A percentile compares a stretch with the other conserved stretches of the same genome.
These are phyloP conservation scores for Lepus americanus DNA, from an alignment of 2,113 vertebrate genomes.

Conservation along the genomic window DNA sequence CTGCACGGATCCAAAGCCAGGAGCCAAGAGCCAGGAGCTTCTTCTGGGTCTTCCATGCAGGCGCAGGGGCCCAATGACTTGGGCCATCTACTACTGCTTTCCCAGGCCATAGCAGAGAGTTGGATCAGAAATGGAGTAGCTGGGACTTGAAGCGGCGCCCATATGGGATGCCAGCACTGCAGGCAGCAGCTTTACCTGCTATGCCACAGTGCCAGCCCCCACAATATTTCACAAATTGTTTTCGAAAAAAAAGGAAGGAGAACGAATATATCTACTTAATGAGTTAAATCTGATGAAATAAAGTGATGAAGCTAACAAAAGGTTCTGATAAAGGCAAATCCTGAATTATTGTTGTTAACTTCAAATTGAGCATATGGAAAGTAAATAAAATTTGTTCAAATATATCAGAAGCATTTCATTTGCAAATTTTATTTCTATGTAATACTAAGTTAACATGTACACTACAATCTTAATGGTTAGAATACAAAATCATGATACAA, in stretches of 20 bases:
- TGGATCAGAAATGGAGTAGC: no score
- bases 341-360: neutral
- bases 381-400: neutral
- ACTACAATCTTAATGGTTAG: neutral
- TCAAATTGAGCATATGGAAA: neutral
- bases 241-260: neutral
- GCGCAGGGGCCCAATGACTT: no score
- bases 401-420: neutral
- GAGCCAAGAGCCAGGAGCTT: no score
- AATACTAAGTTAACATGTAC: neutral
- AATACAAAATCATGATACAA: neutral
- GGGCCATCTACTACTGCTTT: no score
- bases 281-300: neutral
- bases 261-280: neutral
- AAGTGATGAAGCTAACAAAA: neutral
- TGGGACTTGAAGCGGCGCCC: no score
- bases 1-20: no score
- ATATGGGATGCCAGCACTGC: no score
- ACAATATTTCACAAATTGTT: neutral
- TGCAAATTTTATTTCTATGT: neutral
- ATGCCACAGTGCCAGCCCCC: no score
- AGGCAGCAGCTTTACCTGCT: no score
- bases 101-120: no score
- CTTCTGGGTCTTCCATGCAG: no score
- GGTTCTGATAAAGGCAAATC: neutral